Conservation (phyloP, 2,888 invertebrate genomes). For the Augochlorella aurata region DNA sequence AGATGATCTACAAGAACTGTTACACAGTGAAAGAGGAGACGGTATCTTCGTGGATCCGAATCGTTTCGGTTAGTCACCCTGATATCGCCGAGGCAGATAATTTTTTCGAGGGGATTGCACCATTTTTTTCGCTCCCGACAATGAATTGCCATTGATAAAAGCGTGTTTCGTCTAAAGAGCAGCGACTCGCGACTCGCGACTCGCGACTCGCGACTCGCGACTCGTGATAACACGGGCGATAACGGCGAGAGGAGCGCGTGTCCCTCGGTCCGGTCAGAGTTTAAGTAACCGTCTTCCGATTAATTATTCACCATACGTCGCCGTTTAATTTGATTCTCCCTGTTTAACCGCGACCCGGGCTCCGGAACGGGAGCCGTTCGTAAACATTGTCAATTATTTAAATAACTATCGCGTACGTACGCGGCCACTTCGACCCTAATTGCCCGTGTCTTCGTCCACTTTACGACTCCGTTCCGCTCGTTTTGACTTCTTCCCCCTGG, state of each 20-base stretch:
- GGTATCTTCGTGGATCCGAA: constrained; percentile 13
- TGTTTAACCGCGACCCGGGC: constrained; percentile 26
- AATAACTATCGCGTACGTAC: constrained; percentile 71
- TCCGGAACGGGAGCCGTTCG: constrained; percentile 55
- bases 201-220: background rate
- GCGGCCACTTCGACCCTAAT: constrained; percentile 50
- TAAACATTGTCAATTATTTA: constrained; percentile 82
- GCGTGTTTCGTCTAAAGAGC: constrained; percentile 33
- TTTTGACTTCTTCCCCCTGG: constrained; percentile 9
- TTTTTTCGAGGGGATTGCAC: constrained; percentile 34
- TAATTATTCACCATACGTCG: constrained; percentile 81
- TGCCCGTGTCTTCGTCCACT: constrained; percentile 54
- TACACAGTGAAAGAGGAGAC: background rate
- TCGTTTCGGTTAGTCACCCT: background rate
- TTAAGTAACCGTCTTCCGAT: constrained; percentile 73
- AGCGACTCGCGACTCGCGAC: constrained; percentile 19
- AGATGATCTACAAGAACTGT: background rate
- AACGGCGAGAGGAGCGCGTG: constrained; percentile 45
- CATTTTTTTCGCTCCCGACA: constrained; percentile 27
- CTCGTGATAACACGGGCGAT: constrained; percentile 4
- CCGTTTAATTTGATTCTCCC: constrained; percentile 75
- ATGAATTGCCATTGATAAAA: constrained; percentile 39
- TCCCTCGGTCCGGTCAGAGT: constrained; percentile 58
- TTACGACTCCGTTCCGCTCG: constrained; percentile 36
- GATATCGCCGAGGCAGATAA: constrained; percentile 40